These are phyloP conservation scores for Agrilus cyanescens DNA, from an alignment of 2,888 invertebrate species.

Conservation along the genomic window DNA sequence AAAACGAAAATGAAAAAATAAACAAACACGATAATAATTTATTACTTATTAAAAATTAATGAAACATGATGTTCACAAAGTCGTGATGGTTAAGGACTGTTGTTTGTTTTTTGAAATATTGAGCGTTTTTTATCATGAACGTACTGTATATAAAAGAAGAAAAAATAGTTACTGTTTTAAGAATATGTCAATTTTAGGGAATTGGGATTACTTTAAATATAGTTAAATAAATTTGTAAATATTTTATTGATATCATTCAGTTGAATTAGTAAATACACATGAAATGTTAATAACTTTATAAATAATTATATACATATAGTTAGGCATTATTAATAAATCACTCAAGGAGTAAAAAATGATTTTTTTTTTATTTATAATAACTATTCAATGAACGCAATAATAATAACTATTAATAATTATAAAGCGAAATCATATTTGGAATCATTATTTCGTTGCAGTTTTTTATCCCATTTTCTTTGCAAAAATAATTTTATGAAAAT, in stretches of 20 bases:
- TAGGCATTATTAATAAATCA: constrained; percentile 38
- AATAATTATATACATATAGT: constrained; percentile 39
- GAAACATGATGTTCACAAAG: no score
- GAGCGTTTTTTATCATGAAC: constrained; percentile 9
- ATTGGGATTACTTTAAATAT: constrained; percentile 41
- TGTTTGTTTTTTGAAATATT: constrained; percentile 26
- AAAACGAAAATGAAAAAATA: no score
- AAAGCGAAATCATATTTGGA: no score
- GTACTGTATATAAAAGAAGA: constrained; percentile 16
- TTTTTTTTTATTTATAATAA: not conserved
- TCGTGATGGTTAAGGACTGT: constrained; percentile 29
- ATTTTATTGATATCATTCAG: constrained; percentile 44
- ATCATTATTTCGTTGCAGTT: no score
- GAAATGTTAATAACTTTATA: constrained; percentile 40
- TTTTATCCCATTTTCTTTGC: no score
- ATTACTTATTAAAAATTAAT: constrained; percentile 22
- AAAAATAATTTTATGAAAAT: no score
- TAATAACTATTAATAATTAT: no score
- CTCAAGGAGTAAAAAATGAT: constrained; percentile 19
- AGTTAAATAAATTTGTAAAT: constrained; percentile 43
- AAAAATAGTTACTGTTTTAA: constrained; percentile 44
- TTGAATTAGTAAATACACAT: constrained; percentile 36
- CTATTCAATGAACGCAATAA: no score
- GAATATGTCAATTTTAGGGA: constrained; percentile 61
- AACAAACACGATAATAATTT: constrained; percentile 20